Evolutionary conservation across 2,113 vertebrate genomes (phyloP), one percentile per base, ranked within the genome.

Genomic region (Diphyllodes magnificus): DNA sequence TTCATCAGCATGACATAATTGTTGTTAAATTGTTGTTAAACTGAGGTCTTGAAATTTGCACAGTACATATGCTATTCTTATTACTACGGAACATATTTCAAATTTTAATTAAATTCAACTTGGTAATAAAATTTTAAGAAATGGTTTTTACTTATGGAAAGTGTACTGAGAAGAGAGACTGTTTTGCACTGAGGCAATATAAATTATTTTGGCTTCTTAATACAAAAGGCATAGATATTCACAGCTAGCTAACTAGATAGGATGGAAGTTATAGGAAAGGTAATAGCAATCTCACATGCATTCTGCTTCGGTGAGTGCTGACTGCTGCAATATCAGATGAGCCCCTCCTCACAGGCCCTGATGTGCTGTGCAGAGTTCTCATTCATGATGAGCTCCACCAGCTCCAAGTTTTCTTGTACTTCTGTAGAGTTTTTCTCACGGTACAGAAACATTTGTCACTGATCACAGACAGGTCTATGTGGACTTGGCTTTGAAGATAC

Each of bases 151-250:
- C 11, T n/a, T 12, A 71, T 49, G 15, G 15, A 61, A 5, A 27
- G 3, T 13, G 10, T 39, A 9, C 17, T 47, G 6, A 70, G 18
- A 35, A 70, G 47, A 35, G 9, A 72, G 10, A 18, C 23, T 17
- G 13, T 44, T 88, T 78, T 27, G 6, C 37, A 35, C 3, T 1
- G 1, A 61, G 10, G 20, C 18, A 6, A 3, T 24, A 2, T 30
- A 6, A 70, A 19, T 27, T 66, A 20, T 39, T 79, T 76, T 35
- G 33, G 21, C 3, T 61, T 64, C 15, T 66, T 30, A 19, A 31
- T 33, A 65, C 60, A 21, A 45, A 65, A 37, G 9, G 9, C 33
- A 23, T 17, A 27, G 27, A 44, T 49, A n/a, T 19, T 69, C 31
- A 66, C 61, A 71, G 3, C 10, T n/a, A 37, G 7, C 15, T 78